A percentile compares a stretch with the other conserved stretches of the same genome.
phyloP scores from a whole-genome alignment of 2,113 vertebrate genomes.

The Leiothrix lutea region DNA sequence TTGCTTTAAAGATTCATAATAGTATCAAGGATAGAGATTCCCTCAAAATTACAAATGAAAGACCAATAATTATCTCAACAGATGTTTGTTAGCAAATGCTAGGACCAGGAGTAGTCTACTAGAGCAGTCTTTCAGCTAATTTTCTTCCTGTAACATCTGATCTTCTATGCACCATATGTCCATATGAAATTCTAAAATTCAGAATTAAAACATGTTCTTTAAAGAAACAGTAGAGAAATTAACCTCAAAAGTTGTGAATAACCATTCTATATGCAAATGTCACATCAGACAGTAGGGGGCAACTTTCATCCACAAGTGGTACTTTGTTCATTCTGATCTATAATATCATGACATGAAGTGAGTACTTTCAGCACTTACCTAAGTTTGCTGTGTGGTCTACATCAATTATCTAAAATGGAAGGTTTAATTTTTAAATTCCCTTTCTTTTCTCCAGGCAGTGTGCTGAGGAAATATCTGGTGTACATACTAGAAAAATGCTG shows the following conservation, averaged over 20 bases:
- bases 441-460: not conserved
- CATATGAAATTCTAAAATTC: not conserved
- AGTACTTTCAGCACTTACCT: not conserved
- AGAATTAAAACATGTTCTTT: not conserved
- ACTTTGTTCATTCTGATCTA: not conserved
- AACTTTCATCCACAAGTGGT: constrained; percentile 36
- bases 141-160: not conserved
- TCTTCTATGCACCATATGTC: not conserved
- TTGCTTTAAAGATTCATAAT: not conserved
- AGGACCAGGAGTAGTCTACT: not conserved
- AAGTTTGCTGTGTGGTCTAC: not conserved
- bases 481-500: not conserved
- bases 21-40: not conserved
- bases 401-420: not conserved
- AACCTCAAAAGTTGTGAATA: not conserved
- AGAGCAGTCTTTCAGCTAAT: not conserved
- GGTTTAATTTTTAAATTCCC: not conserved
- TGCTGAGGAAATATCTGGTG: not conserved
- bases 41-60: not conserved
- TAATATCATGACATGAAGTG: not conserved
- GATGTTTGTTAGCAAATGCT: not conserved
- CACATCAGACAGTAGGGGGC: constrained; percentile 53
- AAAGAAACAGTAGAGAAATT: not conserved
- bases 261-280: not conserved
- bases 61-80: not conserved